Conservation (phyloP, 2,113 vertebrate species). For the Trichomycterus rosablanca region DNA sequence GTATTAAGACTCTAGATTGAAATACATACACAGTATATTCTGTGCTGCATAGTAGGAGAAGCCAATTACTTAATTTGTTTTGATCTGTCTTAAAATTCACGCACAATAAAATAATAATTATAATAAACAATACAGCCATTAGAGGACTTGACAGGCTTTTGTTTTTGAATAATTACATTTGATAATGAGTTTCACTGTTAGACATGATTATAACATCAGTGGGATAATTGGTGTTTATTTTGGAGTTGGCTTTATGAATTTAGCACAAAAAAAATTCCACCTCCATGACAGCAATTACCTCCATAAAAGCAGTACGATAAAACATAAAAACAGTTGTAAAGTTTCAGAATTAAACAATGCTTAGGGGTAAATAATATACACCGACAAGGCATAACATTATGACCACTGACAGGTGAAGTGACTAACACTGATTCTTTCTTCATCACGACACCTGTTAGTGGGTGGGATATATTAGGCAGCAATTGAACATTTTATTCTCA, state of each 20-base stretch:
- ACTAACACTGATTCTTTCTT: too few relatives aligned
- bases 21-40: too few relatives aligned
- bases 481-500: too few relatives aligned
- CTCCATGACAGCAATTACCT: slow-evolving; percentile 40
- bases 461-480: too few relatives aligned
- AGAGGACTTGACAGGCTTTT: slow-evolving; percentile 55
- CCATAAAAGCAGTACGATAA: too few relatives aligned
- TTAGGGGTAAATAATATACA: too few relatives aligned
- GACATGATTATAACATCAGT: slow-evolving; percentile 60
- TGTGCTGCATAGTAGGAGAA: slow-evolving; percentile 18
- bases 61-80: slow-evolving; percentile 52
- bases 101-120: slow-evolving; percentile 53
- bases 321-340: too few relatives aligned
- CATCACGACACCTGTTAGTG: too few relatives aligned
- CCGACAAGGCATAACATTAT: too few relatives aligned
- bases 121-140: slow-evolving; percentile 51
- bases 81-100: slow-evolving; percentile 55
- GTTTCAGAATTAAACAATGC: too few relatives aligned
- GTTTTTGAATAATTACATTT: slow-evolving; percentile 64
- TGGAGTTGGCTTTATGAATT: slow-evolving; percentile 33
- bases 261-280: slow-evolving; percentile 37
- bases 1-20: too few relatives aligned
- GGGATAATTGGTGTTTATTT: slow-evolving; percentile 58
- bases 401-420: too few relatives aligned
- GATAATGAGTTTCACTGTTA: slow-evolving; percentile 59